Conservation (phyloP, 1,140 invertebrate species). For the Drosophila paulistorum region DNA sequence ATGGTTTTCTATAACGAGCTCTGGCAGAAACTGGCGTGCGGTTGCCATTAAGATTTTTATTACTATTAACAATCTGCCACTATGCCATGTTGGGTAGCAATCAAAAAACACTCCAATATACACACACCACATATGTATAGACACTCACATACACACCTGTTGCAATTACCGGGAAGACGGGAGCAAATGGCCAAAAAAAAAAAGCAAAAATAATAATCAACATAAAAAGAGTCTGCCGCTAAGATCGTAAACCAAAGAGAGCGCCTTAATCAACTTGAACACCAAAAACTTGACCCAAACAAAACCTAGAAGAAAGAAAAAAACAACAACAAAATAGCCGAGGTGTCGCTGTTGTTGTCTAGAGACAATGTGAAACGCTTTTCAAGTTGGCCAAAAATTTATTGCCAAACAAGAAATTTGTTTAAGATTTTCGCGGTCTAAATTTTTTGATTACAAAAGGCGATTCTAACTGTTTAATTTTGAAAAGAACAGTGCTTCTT, state of each 20-base stretch:
- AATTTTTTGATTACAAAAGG: conserved; percentile 14
- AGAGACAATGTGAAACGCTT: conserved; percentile 9
- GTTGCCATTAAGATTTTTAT: conserved; percentile 60
- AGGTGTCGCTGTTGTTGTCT: conserved; percentile 16
- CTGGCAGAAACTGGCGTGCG: conserved; percentile 48
- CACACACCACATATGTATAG: neutral
- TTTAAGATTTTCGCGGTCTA: conserved; percentile 13
- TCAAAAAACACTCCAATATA: conserved; percentile 23
- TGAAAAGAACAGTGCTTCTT: conserved; percentile 7
- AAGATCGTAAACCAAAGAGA: conserved; percentile 63
- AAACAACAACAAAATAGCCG: neutral
- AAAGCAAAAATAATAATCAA: conserved; percentile 37
- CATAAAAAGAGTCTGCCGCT: conserved; percentile 25
- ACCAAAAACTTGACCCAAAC: conserved; percentile 56
- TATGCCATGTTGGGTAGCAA: conserved; percentile 36
- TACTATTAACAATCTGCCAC: conserved; percentile 46
- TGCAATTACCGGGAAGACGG: conserved; percentile 55
- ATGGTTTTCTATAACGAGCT: conserved; percentile 52
- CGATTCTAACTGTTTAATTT: conserved; percentile 11
- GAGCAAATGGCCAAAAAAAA: conserved; percentile 45
- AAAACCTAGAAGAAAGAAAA: neutral
- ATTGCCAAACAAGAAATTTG: conserved; percentile 15
- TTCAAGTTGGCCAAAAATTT: conserved; percentile 11
- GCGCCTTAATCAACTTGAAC: conserved; percentile 46
- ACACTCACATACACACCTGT: conserved; percentile 44